These are phyloP conservation scores for Girardia tigrina DNA, from an alignment of 2,888 invertebrate species.

Conservation along the genomic window DNA sequence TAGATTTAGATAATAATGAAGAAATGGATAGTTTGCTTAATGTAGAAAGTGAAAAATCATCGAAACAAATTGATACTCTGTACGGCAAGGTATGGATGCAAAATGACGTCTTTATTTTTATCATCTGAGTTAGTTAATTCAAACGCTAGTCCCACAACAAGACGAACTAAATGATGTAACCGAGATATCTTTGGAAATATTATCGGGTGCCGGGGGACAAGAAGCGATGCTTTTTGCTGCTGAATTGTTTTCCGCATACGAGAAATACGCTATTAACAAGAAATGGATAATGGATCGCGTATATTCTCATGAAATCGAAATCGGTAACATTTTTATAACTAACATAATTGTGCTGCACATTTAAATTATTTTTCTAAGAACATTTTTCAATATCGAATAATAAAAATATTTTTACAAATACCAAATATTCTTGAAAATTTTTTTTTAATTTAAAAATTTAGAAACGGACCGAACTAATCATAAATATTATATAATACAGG, in stretches of 20 bases:
- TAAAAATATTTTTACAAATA: too few relatives aligned
- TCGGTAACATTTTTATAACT: background rate
- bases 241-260: constrained; percentile 73
- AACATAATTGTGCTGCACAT: background rate
- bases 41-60: background rate
- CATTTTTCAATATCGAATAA: too few relatives aligned
- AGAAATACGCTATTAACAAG: constrained; percentile 56
- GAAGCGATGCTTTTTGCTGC: constrained; percentile 87
- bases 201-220: constrained; percentile 81
- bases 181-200: constrained; percentile 62
- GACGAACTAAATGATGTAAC: background rate
- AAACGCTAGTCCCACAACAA: background rate
- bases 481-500: too few relatives aligned
- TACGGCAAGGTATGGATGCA: constrained; percentile 11
- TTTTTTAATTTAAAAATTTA: too few relatives aligned
- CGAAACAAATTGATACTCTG: background rate
- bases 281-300: background rate
- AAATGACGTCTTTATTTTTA: background rate
- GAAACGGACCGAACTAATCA: too few relatives aligned
- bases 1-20: too few relatives aligned
- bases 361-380: too few relatives aligned
- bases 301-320: background rate
- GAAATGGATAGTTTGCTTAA: background rate
- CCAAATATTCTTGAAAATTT: too few relatives aligned
- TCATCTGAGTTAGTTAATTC: background rate